Percentiles rank a stretch among this genome's conserved stretches.
These are phyloP conservation scores for Calephelis virginiensis DNA, from an alignment of 1,140 invertebrate genomes.

Conservation along the genomic window DNA sequence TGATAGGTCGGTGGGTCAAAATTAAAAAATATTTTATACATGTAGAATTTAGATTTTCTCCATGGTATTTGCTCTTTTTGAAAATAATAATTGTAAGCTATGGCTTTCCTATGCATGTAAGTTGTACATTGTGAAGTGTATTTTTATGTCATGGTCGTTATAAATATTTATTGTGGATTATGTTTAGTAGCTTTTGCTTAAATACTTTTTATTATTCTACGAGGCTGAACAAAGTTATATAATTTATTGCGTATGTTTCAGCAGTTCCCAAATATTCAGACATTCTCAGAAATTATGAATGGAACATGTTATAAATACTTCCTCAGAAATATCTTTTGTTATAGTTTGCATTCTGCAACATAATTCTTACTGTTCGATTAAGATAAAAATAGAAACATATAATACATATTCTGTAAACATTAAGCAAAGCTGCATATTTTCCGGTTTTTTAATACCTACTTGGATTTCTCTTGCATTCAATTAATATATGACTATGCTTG, in stretches of 20 bases:
- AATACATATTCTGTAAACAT: too few species aligned
- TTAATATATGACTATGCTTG: too few species aligned
- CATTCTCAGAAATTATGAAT: too few species aligned
- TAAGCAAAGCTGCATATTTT: too few species aligned
- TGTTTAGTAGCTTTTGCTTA: slow-evolving; percentile 34
- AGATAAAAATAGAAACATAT: too few species aligned
- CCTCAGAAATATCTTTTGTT: too few species aligned
- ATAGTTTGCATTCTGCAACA: too few species aligned
- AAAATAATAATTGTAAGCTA: slow-evolving; percentile 42
- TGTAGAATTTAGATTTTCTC: slow-evolving; percentile 54
- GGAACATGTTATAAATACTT: too few species aligned
- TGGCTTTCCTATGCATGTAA: slow-evolving; percentile 64
- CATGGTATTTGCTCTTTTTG: slow-evolving; percentile 70
- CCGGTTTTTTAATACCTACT: too few species aligned
- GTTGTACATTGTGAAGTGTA: slow-evolving; percentile 38
- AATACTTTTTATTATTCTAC: slow-evolving; percentile 31
- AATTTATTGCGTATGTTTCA: slow-evolving; percentile 27
- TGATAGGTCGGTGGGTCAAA: slow-evolving; percentile 62
- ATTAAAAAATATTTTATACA: slow-evolving; percentile 47
- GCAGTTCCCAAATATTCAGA: not conserved
- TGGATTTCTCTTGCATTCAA: too few species aligned
- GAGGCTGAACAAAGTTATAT: slow-evolving; percentile 44
- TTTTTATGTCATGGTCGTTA: slow-evolving; percentile 26
- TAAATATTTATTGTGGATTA: slow-evolving; percentile 23
- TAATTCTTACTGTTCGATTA: too few species aligned